phyloP scores from a whole-genome alignment of 92 coral and sea anemone species.

The Actinernus sp. region DNA sequence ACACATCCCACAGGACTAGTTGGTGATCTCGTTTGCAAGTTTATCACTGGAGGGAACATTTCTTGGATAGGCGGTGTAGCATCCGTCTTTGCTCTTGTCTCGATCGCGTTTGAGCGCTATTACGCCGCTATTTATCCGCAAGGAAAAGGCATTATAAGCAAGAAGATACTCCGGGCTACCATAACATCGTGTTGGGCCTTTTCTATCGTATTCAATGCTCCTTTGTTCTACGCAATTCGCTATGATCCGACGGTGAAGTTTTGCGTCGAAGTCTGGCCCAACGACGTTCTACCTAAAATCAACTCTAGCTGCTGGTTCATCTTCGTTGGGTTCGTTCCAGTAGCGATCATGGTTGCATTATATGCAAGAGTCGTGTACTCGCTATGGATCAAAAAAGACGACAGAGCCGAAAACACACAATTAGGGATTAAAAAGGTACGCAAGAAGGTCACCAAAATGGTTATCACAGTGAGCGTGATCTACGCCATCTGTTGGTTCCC shows the following conservation, averaged over 20 bases:
- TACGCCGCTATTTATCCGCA: constrained; percentile 23
- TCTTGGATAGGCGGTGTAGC: constrained; percentile 48
- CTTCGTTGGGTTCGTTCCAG: constrained; percentile 43
- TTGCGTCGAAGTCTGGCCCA: constrained; percentile 62
- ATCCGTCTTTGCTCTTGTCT: constrained; percentile 26
- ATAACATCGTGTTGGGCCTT: constrained; percentile 54
- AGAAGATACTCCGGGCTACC: constrained; percentile 2
- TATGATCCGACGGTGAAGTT: constrained; percentile 17
- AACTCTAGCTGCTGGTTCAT: constrained; percentile 40
- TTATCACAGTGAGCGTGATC: constrained; percentile 54
- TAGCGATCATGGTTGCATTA: constrained; percentile 27
- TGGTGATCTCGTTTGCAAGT: constrained; percentile 28
- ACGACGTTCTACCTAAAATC: constrained; percentile 2
- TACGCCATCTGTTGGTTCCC: constrained; percentile 70
- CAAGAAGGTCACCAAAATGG: constrained; percentile 62
- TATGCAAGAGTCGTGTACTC: constrained; percentile 45
- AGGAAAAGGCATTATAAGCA: constrained; percentile 8
- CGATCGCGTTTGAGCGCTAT: constrained; percentile 36
- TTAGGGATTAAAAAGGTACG: constrained; percentile 49
- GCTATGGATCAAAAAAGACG: constrained; percentile 47
- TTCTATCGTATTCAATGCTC: constrained; percentile 30
- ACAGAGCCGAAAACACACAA: constrained; percentile 24
- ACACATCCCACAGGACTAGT: constrained; percentile 11
- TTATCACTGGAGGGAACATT: constrained; percentile 35
- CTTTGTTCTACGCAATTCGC: constrained; percentile 38